A percentile compares a stretch with the other conserved stretches of the same genome.
Conservation (phyloP, 2,888 invertebrate species). For the Patella caerulea region DNA sequence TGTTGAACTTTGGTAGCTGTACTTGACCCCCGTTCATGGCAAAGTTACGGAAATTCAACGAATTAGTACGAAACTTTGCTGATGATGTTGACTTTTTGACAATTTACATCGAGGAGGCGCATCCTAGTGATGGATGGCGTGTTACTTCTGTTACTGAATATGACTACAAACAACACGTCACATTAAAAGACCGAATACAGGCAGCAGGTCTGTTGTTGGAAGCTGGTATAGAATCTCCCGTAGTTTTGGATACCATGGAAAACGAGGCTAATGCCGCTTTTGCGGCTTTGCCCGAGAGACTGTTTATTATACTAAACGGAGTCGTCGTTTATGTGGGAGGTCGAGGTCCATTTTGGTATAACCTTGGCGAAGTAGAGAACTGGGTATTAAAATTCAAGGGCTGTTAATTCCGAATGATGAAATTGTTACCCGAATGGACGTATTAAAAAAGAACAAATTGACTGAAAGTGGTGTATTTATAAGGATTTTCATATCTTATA, state of each 20-base stretch:
- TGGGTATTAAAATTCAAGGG: no score
- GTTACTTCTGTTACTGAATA: constrained; percentile 47
- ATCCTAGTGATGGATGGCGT: constrained; percentile 62
- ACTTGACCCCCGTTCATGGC: constrained; percentile 65
- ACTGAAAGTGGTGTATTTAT: no score
- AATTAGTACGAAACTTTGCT: constrained; percentile 49
- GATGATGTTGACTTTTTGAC: constrained; percentile 56
- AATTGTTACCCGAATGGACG: no score
- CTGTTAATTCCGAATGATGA: no score
- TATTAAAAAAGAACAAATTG: no score
- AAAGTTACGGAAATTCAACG: constrained; percentile 53
- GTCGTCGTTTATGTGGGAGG: constrained; percentile 52
- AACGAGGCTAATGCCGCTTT: constrained; percentile 49
- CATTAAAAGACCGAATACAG: constrained; percentile 44
- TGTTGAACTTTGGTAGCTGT: constrained; percentile 66
- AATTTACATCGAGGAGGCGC: constrained; percentile 65
- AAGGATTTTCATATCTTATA: no score
- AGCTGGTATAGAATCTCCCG: constrained; percentile 33
- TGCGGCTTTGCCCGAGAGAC: constrained; percentile 53
- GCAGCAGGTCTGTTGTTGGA: constrained; percentile 46
- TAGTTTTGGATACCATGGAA: constrained; percentile 54
- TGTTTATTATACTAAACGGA: constrained; percentile 53
- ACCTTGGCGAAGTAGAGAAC: constrained; percentile 40
- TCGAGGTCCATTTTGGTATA: constrained; percentile 51
- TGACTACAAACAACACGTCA: constrained; percentile 46